Conservation (phyloP, 2,113 vertebrate genomes). For the Pongo abelii region DNA sequence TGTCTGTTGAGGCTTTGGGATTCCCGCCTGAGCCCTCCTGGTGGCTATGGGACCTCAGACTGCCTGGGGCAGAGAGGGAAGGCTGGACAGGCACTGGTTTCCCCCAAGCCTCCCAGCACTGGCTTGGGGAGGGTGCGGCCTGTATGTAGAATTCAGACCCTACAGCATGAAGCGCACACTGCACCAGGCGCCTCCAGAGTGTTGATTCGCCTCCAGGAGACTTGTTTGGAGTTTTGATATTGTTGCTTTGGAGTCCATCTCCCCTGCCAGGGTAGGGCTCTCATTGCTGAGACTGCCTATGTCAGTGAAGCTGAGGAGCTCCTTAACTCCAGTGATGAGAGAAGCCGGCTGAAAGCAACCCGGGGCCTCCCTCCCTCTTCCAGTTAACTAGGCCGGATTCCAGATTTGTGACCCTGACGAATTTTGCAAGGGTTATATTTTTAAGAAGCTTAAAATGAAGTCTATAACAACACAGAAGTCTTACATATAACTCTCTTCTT, state of each 20-base stretch:
- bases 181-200: background rate
- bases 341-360: background rate
- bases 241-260: background rate
- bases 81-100: background rate
- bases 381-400: accelerated
- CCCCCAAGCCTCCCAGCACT: background rate
- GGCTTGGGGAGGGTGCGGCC: too few relatives aligned
- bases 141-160: background rate
- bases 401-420: too few relatives aligned
- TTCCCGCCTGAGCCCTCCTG: background rate
- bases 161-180: background rate
- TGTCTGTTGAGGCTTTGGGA: background rate
- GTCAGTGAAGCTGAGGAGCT: too few relatives aligned
- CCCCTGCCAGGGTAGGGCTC: background rate
- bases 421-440: background rate
- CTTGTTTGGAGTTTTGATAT: background rate
- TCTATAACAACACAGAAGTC: background rate
- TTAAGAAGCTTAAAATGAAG: background rate
- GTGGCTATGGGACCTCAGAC: background rate
- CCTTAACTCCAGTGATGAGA: background rate
- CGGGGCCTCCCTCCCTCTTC: background rate
- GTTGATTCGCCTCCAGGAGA: background rate
- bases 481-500: background rate
- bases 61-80: background rate
- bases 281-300: background rate